Percentiles rank a stretch among this genome's conserved stretches.
These are phyloP conservation scores for Hemiscyllium ocellatum DNA, from an alignment of 2,113 vertebrate species.

Conservation along the genomic window DNA sequence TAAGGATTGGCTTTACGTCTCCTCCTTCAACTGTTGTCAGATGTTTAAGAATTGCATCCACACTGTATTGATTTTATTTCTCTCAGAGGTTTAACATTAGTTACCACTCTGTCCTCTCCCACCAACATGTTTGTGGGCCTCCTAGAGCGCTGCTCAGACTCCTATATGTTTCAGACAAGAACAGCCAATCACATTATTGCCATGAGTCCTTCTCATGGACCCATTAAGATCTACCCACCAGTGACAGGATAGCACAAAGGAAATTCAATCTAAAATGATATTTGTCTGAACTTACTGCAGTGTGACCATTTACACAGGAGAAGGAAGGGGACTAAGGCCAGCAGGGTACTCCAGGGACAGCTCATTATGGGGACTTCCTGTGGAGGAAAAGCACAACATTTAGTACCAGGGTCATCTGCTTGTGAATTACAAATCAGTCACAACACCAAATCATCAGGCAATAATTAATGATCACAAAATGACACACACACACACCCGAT, in stretches of 20 bases:
- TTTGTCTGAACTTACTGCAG: slow-evolving; percentile 24
- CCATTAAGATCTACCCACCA: not conserved
- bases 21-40: not conserved
- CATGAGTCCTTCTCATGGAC: not conserved
- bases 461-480: not conserved
- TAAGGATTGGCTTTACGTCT: not conserved
- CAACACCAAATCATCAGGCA: not conserved
- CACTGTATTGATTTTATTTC: no score
- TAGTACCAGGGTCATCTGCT: not conserved
- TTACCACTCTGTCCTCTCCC: not conserved
- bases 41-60: no score
- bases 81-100: not conserved
- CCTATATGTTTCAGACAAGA: not conserved
- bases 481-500: not conserved
- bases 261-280: not conserved
- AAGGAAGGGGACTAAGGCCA: not conserved
- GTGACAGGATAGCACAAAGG: not conserved
- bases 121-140: not conserved
- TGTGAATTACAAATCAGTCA: not conserved
- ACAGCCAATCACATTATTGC: not conserved
- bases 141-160: not conserved
- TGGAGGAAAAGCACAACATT: not conserved
- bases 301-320: not conserved
- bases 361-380: not conserved
- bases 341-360: not conserved